These are phyloP conservation scores for Clarias pachynema DNA, from an alignment of 2,797 vertebrate genomes.

Conservation along the genomic window DNA sequence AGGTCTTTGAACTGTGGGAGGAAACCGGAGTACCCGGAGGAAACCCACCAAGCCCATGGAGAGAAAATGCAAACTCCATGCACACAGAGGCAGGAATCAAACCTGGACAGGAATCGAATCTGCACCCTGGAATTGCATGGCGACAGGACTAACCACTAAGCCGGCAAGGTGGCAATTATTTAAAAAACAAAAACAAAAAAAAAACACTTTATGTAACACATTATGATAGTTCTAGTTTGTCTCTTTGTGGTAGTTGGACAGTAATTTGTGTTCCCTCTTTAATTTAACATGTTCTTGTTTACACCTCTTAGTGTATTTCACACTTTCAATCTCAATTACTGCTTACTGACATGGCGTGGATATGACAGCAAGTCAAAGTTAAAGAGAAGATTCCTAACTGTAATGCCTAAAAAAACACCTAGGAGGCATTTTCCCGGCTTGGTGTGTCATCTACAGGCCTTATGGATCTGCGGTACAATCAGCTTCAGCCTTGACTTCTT, in stretches of 20 bases:
- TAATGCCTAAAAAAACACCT: background rate
- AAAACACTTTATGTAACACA: no score
- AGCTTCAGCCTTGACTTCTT: background rate
- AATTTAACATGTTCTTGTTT: background rate
- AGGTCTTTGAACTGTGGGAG: no score
- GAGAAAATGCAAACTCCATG: no score
- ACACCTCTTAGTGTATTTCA: background rate
- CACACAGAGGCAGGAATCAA: no score
- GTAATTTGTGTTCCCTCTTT: background rate
- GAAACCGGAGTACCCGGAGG: no score
- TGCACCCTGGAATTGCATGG: no score
- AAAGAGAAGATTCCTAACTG: background rate
- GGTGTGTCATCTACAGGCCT: no score
- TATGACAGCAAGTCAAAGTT: background rate
- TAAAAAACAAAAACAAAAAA: no score
- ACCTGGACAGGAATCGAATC: no score
- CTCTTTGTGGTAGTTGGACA: background rate
- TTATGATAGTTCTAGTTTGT: background rate
- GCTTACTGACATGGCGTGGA: background rate
- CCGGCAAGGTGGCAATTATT: no score
- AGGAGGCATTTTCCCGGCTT: background rate
- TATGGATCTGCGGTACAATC: background rate
- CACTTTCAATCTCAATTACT: background rate
- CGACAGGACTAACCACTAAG: no score
- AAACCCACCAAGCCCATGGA: no score